phyloP scores from a whole-genome alignment of 2,797 vertebrate species.

The Ctenosaura bakeri region DNA sequence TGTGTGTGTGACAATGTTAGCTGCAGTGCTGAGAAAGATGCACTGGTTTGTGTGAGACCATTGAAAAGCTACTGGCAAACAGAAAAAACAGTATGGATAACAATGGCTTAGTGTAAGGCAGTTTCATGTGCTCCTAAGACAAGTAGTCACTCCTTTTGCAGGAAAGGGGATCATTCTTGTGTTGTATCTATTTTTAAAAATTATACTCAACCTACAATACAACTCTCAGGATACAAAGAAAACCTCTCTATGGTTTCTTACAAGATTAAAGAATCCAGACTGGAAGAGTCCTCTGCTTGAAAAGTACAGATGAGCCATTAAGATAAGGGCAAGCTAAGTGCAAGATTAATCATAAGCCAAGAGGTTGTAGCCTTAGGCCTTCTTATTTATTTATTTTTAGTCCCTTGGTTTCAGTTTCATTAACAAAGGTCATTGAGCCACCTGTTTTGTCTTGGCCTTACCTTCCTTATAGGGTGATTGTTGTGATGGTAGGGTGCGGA shows the following conservation, averaged over 20 bases:
- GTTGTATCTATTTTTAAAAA: neutral
- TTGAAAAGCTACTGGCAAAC: neutral
- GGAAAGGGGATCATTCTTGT: neutral
- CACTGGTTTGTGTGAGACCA: neutral
- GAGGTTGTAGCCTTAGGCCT: neutral
- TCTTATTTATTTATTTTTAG: neutral
- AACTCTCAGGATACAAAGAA: neutral
- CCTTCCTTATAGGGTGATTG: neutral
- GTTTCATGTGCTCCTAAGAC: neutral
- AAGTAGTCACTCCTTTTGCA: neutral
- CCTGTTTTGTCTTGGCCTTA: neutral
- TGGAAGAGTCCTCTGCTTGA: neutral
- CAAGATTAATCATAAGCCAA: neutral
- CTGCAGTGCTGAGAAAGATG: neutral
- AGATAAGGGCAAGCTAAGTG: neutral
- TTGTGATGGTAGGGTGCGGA: neutral
- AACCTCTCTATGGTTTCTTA: neutral
- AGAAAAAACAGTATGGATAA: neutral
- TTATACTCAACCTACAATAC: neutral
- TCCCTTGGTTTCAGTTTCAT: neutral
- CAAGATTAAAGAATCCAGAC: neutral
- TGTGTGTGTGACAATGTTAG: neutral
- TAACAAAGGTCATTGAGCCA: neutral
- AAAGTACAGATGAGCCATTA: neutral
- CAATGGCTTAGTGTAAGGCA: neutral